Base-by-base conservation (phyloP, 1,140 invertebrate species). In the Chymomyza costata region DNA sequence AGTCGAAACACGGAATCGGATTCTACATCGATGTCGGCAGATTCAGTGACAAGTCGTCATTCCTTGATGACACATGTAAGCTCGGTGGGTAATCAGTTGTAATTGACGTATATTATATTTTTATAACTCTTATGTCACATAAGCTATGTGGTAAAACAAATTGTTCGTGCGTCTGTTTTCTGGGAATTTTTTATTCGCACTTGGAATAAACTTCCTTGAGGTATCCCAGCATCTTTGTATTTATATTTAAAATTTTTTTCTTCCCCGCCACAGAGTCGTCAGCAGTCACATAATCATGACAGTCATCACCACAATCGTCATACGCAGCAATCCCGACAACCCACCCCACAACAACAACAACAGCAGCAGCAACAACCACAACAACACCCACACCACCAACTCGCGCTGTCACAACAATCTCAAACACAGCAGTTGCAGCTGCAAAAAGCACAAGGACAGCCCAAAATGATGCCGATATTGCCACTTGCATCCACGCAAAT, bases 11-110 rank as follows among this genome's bases (percentile, higher is more conserved):
- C 86, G 13, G 89, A 87, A 43, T 92, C 90, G 1, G 90, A 92
- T 41, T 85, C 84, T 3, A 89, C 89, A n/a, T 92, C 91, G 0
- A 85, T 92, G 51, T 92, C 92, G 0, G 88, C 89, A 1, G 91
- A 91, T 6, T 92, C 92, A 0, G 88, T 89, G 1, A 88, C 87
- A 6, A 92, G 91, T 1, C 85, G 89, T 30, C 88, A 90, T 16
- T 91, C 89, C 1, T 73, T 87, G 19, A 64, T 87, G 62, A 87
- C 87, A 6, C 88, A 87, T 11, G 85, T 87, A 18, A 89, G 87
- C 35, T 84, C 87, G 62, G 87, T 88, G 68, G 82, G 78, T 59
- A 25, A 8, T 8, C 21, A 5, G 21, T 5, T 25, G 3, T 25
- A 25, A 25, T 8, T 25, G 8, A 5, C 3, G 3, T 25, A 25